Conservation (phyloP, 2,113 vertebrate species). For the Crotalus tigris region DNA sequence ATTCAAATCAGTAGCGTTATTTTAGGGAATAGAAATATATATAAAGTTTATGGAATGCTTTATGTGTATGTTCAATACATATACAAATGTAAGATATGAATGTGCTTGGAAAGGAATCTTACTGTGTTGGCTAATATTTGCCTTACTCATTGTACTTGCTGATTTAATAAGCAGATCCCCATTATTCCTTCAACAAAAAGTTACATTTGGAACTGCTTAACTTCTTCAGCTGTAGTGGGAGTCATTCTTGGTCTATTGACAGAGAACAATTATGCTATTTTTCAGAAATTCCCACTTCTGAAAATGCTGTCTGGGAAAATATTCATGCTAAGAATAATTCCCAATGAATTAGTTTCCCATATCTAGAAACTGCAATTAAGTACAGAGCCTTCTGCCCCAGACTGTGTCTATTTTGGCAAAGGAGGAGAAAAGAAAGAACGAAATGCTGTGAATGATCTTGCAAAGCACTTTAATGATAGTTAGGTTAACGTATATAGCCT, state of each 20-base stretch:
- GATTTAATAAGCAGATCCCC: not conserved
- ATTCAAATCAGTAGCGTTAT: not conserved
- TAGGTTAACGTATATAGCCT: not conserved
- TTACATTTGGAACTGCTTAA: not conserved
- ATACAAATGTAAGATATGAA: not conserved
- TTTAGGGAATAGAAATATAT: not conserved
- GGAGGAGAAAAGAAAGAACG: not conserved
- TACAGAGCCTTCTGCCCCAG: not conserved
- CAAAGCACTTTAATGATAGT: not conserved
- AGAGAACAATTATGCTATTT: not conserved
- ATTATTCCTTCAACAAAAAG: not conserved
- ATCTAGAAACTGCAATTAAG: not conserved
- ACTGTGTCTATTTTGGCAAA: not conserved
- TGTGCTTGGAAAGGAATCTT: not conserved
- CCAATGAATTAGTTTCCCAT: not conserved
- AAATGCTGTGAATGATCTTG: not conserved
- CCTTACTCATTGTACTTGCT: not conserved
- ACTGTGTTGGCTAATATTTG: not conserved
- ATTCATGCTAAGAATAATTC: conserved; percentile 32
- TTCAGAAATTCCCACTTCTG: not conserved
- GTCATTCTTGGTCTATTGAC: not conserved
- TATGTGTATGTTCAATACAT: not conserved
- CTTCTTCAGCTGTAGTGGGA: not conserved
- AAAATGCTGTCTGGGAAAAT: not conserved
- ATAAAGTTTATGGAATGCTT: not conserved